Percentiles rank a stretch among this genome's conserved stretches.
Conservation (phyloP, 2,888 invertebrate genomes). For the Biston betularia region DNA sequence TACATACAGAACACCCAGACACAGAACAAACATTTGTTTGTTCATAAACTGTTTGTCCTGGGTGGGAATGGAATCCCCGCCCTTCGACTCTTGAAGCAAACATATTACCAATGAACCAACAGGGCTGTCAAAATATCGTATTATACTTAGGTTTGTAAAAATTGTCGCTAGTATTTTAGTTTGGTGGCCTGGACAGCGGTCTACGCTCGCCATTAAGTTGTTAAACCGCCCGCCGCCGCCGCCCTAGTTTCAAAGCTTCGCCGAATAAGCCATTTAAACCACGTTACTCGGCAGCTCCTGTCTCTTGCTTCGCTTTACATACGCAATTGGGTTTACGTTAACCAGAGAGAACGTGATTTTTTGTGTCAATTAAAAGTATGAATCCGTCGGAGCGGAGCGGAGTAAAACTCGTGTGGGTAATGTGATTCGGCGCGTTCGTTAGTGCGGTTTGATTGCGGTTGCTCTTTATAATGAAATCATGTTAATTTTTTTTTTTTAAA, state of each 20-base stretch:
- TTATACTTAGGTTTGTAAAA: too few species aligned
- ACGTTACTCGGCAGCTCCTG: neutral
- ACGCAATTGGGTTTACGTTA: slow-evolving; percentile 36
- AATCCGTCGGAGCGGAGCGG: slow-evolving; percentile 35
- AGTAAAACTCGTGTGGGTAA: slow-evolving; percentile 43
- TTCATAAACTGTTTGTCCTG: too few species aligned
- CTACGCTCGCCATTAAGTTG: too few species aligned
- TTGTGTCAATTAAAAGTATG: slow-evolving; percentile 43
- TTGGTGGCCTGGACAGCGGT: too few species aligned
- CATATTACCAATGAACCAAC: too few species aligned
- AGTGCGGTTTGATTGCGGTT: slow-evolving; percentile 44
- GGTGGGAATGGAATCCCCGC: too few species aligned
- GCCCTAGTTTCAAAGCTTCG: slow-evolving; percentile 5
- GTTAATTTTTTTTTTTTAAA: neutral
- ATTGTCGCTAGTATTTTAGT: too few species aligned
- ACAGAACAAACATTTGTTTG: too few species aligned
- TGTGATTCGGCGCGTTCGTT: slow-evolving; percentile 47
- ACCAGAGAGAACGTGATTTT: slow-evolving; percentile 37
- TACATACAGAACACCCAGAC: too few species aligned
- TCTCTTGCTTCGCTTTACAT: slow-evolving; percentile 26
- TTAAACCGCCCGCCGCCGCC: neutral
- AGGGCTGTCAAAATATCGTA: too few species aligned
- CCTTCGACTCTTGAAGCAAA: too few species aligned
- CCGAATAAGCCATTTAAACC: slow-evolving; percentile 2
- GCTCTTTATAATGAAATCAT: slow-evolving; percentile 36